Evolutionary conservation across 1,140 invertebrate species (phyloP).

Genomic region (Lasaia peninsularis): DNA sequence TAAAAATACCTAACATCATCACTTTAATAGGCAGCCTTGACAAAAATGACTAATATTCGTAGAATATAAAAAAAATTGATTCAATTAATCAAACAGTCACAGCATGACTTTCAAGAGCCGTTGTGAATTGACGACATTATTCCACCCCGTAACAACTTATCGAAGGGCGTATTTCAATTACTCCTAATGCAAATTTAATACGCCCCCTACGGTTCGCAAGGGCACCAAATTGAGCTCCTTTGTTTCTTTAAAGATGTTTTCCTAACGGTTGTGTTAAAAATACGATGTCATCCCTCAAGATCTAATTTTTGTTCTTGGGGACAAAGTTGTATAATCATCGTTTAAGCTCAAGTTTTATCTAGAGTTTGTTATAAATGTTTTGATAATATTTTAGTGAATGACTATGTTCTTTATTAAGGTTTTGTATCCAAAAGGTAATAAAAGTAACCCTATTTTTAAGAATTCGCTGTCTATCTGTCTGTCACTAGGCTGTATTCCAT

Average conservation of each 20-base stretch:
- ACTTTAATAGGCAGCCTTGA: too few species aligned
- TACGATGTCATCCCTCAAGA: slow-evolving; percentile 2
- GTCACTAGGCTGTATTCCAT: too few species aligned
- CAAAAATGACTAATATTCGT: too few species aligned
- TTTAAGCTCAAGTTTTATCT: background rate
- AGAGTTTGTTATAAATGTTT: background rate
- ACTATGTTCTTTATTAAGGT: background rate
- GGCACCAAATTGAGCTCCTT: background rate
- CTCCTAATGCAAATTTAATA: slow-evolving; percentile 76
- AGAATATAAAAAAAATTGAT: slow-evolving; percentile 38
- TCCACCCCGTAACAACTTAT: slow-evolving; percentile 65
- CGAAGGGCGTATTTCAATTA: slow-evolving; percentile 72
- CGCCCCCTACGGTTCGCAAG: slow-evolving; percentile 36
- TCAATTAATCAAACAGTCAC: slow-evolving; percentile 72
- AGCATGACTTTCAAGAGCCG: slow-evolving; percentile 59
- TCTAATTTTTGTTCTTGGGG: background rate
- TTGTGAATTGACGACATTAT: slow-evolving; percentile 65
- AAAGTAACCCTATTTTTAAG: too few species aligned
- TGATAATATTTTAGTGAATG: background rate
- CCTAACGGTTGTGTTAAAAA: slow-evolving; percentile 6
- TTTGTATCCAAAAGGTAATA: too few species aligned
- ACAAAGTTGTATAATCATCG: slow-evolving; percentile 1
- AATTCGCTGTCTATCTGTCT: too few species aligned
- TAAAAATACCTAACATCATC: too few species aligned
- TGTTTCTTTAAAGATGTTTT: slow-evolving; percentile 8